These are phyloP conservation scores for Chelonus insularis DNA, from an alignment of 1,140 invertebrate genomes.

Conservation along the genomic window DNA sequence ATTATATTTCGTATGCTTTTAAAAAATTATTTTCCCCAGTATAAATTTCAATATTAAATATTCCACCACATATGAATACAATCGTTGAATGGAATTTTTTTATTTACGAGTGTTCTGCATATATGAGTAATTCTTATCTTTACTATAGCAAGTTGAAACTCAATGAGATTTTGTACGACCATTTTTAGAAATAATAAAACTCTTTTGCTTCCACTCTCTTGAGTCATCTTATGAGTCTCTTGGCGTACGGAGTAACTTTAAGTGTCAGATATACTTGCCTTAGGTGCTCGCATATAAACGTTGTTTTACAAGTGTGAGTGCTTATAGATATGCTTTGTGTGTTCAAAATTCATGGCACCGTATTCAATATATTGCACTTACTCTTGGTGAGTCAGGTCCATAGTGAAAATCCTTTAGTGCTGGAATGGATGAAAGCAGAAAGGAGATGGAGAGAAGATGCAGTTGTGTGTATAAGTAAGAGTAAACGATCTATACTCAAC, in stretches of 20 bases:
- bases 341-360: conserved; percentile 49
- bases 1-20: no score
- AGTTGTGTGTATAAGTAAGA: conserved; percentile 35
- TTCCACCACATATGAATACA: no score
- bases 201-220: no score
- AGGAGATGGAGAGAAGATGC: conserved; percentile 1
- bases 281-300: conserved; percentile 13
- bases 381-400: conserved; percentile 39
- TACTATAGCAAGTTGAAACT: no score
- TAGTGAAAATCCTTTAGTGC: conserved; percentile 51
- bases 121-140: no score
- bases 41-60: no score
- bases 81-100: no score
- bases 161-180: no score
- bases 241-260: not conserved
- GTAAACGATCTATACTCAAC: conserved; percentile 15
- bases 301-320: conserved; percentile 4
- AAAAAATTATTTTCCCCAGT: no score
- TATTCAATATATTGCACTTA: conserved; percentile 45
- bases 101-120: no score
- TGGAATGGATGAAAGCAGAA: conserved; percentile 15
- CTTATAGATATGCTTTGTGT: conserved; percentile 31
- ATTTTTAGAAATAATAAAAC: no score
- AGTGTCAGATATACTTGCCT: not conserved
- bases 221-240: no score